phyloP scores from a whole-genome alignment of 1,140 invertebrate species.

The Samia ricini region DNA sequence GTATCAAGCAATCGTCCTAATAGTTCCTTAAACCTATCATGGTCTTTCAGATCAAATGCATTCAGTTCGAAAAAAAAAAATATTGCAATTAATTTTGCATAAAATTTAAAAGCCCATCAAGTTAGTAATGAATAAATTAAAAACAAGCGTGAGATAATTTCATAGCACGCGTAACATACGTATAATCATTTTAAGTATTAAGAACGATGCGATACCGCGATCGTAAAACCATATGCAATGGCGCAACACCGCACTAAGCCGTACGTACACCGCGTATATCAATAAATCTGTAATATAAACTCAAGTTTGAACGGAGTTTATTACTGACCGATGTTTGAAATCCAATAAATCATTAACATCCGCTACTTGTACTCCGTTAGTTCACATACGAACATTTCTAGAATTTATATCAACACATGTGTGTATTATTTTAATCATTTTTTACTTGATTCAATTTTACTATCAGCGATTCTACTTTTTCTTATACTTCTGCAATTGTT shows the following conservation, averaged over 20 bases:
- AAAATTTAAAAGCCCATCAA: background rate
- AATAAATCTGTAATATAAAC: constrained; percentile 55
- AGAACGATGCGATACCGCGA: background rate
- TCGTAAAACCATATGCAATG: constrained; percentile 2
- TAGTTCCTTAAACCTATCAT: no score
- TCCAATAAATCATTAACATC: constrained; percentile 58
- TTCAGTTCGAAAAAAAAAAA: no score
- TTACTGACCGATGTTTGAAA: constrained; percentile 44
- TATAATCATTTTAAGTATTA: background rate
- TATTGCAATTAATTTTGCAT: no score
- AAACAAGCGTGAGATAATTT: background rate
- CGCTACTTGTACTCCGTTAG: constrained; percentile 40
- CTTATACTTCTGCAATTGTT: background rate
- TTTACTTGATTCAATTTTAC: background rate
- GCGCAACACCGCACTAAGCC: background rate
- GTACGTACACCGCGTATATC: constrained; percentile 34
- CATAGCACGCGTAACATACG: background rate
- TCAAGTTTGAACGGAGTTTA: constrained; percentile 37
- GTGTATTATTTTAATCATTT: background rate
- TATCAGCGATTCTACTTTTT: background rate
- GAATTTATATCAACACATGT: constrained; percentile 19
- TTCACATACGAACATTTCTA: constrained; percentile 24
- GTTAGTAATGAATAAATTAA: background rate
- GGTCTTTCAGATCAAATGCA: no score
- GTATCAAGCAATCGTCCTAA: no score